phyloP scores from a whole-genome alignment of 2,797 vertebrate species.

The Eurystomus glaucurus region DNA sequence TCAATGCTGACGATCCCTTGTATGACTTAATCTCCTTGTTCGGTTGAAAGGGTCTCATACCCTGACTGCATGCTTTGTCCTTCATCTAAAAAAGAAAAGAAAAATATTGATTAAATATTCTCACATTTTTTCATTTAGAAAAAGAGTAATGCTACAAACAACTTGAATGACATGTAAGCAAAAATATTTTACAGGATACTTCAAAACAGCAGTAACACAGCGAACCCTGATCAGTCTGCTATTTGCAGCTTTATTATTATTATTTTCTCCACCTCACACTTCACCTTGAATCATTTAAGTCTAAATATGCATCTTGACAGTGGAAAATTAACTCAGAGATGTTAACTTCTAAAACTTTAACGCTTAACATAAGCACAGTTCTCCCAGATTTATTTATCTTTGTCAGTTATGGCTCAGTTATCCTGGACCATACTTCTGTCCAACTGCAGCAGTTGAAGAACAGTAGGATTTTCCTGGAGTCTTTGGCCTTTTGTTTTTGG shows the following conservation, averaged over 20 bases:
- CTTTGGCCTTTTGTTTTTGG: not conserved
- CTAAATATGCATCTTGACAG: not conserved
- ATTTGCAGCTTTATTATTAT: not conserved
- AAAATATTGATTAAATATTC: not conserved
- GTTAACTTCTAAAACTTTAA: not conserved
- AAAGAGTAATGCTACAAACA: not conserved
- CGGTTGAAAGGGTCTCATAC: slow-evolving; percentile 77
- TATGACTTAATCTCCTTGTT: slow-evolving; percentile 81
- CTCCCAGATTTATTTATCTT: not conserved
- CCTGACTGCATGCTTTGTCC: slow-evolving; percentile 80
- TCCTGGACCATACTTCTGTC: not conserved
- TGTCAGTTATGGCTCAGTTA: not conserved
- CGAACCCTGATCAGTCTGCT: not conserved
- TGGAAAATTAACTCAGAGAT: not conserved
- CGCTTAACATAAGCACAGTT: not conserved
- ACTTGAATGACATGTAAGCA: not conserved
- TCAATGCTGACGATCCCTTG: slow-evolving; percentile 72
- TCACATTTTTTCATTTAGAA: not conserved
- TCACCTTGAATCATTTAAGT: not conserved
- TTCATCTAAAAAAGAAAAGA: slow-evolving; percentile 80
- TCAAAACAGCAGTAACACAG: not conserved
- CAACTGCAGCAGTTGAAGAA: not conserved
- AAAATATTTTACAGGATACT: not conserved
- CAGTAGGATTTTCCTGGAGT: not conserved
- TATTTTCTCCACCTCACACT: not conserved